Evolutionary conservation across 2,888 invertebrate genomes (phyloP), one percentile per base, ranked within the genome.

Genomic region (Melikaiella ostensackeni): DNA sequence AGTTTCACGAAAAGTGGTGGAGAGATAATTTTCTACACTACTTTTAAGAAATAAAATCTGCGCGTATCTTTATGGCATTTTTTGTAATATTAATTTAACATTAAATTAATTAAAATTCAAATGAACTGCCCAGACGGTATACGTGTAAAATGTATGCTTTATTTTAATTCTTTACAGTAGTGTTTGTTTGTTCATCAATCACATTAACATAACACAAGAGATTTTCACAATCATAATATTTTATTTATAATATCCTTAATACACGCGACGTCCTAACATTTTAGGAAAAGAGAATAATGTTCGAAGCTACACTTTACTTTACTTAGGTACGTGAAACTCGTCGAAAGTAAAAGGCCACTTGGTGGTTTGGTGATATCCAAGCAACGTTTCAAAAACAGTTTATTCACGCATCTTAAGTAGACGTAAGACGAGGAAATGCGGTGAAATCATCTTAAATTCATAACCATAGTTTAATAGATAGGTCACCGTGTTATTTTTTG

Each of bases 171-270:
- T 93, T 93, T 93, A 94, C 94, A 94, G 70, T 70, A 70, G 87
- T 94, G 93, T 93, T 93, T 92, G 27, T 86, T 87, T 93, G 93
- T 93, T 66, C 46, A 42, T 46, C n/a, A 93, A 94, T 94, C 93
- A 94, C 94, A 90, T 91, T 92, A 94, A 93, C 92, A 92, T 93
- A 91, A 91, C 93, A 93, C 93, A 94, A 94, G 93, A 93, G 93
- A 93, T 93, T 93, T 94, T 94, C 93, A 94, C 94, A 94, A 93
- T 94, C 79, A 82, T 82, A 93, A 93, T 93, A 93, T 93, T 93
- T 93, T 93, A 93, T 93, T 93, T 93, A 93, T 93, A 93, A 92
- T 92, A 92, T 93, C 92, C 93, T 93, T 93, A 93, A 89, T 90
- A 90, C 89, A 89, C 88, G 88, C 85, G 88, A 88, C 88, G 86